Base-by-base conservation (phyloP, 2,113 vertebrate genomes). In the Scopus umbretta region DNA sequence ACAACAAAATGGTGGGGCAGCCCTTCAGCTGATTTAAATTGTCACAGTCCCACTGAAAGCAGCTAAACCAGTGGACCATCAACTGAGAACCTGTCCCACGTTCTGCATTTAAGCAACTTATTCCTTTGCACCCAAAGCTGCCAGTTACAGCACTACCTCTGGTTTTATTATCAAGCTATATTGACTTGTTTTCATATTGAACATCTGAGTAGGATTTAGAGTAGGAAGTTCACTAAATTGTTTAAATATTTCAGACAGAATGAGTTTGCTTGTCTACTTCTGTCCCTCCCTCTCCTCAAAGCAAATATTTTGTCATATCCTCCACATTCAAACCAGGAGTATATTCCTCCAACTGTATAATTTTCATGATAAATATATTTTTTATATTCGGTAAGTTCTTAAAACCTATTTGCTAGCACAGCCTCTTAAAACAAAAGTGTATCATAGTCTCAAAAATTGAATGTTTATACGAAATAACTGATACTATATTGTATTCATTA, bases 191-290 rank as follows among this genome's bases (percentile, higher is more conserved):
- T 93, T 93, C 76, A 13, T 92, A 47, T 13, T 94, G 55, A 82
- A 53, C 88, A 76, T 63, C 2, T 27, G 65, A 45, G 55, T 59
- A n/a, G 72, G 63, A 74, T 85, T 95, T 94, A 91, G 71, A 89
- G 42, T 80, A 92, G 94, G 71, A 98, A 92, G 73, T 91, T 95
- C 68, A 89, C 38, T 86, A 96, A 92, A 97, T 92, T 53, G 81
- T 90, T 95, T 61, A 65, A 97, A 81, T 91, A 84, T 81, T 96
- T 95, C 62, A 90, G 61, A 36, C 34, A 52, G 70, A 61, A 88
- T 80, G 36, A 89, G 40, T 93, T 98, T 95, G 49, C 72, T 96
- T 94, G 96, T 96, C 85, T 94, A 85, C 62, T 90, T 67, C 63
- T 65, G 73, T 61, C 34, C 47, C 36, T 91, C 40, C 36, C 13